Evolutionary conservation across 2,888 invertebrate species (phyloP).

Genomic region (Eucriotettix oculatus): DNA sequence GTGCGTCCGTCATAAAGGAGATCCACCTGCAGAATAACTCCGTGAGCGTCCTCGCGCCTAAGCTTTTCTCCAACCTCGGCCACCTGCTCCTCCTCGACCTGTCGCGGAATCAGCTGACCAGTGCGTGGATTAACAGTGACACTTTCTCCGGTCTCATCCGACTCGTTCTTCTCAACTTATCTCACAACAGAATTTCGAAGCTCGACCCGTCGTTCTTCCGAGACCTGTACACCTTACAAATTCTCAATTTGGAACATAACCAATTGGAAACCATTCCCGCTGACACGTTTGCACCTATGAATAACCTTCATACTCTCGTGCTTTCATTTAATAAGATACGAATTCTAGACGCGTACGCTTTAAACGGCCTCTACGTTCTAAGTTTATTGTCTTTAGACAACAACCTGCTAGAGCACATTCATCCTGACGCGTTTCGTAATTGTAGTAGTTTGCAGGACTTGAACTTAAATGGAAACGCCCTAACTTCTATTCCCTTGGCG

Average conservation of each 20-base stretch:
- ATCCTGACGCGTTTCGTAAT: slow-evolving; percentile 77
- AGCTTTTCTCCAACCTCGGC: slow-evolving; percentile 69
- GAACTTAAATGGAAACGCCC: slow-evolving; percentile 73
- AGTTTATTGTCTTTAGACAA: slow-evolving; percentile 72
- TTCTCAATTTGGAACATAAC: slow-evolving; percentile 72
- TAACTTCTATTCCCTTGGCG: slow-evolving; percentile 65
- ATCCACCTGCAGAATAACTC: slow-evolving; percentile 85
- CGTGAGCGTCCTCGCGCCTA: slow-evolving; percentile 68
- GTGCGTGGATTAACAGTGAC: slow-evolving; percentile 68
- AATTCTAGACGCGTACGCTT: slow-evolving; percentile 67
- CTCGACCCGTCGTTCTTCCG: slow-evolving; percentile 70
- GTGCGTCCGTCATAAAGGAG: slow-evolving; percentile 63
- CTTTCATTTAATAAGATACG: slow-evolving; percentile 73
- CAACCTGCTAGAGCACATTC: slow-evolving; percentile 66
- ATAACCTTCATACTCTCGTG: slow-evolving; percentile 76
- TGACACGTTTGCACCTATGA: slow-evolving; percentile 80
- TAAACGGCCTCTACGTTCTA: slow-evolving; percentile 76
- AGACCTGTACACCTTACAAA: slow-evolving; percentile 71
- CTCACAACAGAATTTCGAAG: slow-evolving; percentile 65
- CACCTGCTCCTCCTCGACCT: slow-evolving; percentile 68
- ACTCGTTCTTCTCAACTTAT: slow-evolving; percentile 70
- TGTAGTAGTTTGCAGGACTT: slow-evolving; percentile 81
- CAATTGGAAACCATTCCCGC: slow-evolving; percentile 67
- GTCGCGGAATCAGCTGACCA: slow-evolving; percentile 71
- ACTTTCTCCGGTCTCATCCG: slow-evolving; percentile 80